Base-by-base conservation (phyloP, 1,140 invertebrate species). In the Myzus persicae region DNA sequence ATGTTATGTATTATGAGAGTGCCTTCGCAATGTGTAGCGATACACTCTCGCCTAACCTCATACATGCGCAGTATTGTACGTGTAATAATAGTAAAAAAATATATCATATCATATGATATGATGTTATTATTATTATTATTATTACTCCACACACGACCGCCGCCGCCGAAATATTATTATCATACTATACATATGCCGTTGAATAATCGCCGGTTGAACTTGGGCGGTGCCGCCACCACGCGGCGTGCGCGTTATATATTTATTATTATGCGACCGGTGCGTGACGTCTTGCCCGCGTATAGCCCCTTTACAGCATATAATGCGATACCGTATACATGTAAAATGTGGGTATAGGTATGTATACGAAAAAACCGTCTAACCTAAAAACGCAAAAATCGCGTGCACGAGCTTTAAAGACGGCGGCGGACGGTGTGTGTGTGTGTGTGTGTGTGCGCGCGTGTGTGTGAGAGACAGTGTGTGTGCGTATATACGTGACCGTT, bases 361-460 rank as follows among this genome's bases (percentile, higher is more conserved):
- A 11, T 11, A 88, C 6, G 42, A 11, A 88, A n/a, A 48, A 51
- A 18, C 31, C 46, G 46, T 88, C 46, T 48, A 48, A 88, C 87
- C 87, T 88, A 40, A 90, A 90, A 90, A 90, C 24, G 36, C 22
- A 54, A 90, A 54, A 90, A 59, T 90, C 48, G 88, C 88, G 88
- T 59, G 88, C 51, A 90, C 51, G 51, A 90, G 51, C 48, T 90
- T 90, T 59, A 40, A 59, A 59, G 48, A 54, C 88, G 88, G 51
- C 88, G 88, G 51, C 88, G 48, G 44, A 89, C n/a, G 38, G 38
- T 89, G 48, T 24, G 11, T n/a, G 18, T 67, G 59, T n/a, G 59
- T 18, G 59, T n/a, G 59, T 67, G 59, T 18, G 59, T 18, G 26
- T 14, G 26, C 1, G 54, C 11, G 31, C 31, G 59, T 31, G 59